These are phyloP conservation scores for Xiphorhynchus elegans DNA, from an alignment of 2,113 vertebrate species.

Conservation along the genomic window DNA sequence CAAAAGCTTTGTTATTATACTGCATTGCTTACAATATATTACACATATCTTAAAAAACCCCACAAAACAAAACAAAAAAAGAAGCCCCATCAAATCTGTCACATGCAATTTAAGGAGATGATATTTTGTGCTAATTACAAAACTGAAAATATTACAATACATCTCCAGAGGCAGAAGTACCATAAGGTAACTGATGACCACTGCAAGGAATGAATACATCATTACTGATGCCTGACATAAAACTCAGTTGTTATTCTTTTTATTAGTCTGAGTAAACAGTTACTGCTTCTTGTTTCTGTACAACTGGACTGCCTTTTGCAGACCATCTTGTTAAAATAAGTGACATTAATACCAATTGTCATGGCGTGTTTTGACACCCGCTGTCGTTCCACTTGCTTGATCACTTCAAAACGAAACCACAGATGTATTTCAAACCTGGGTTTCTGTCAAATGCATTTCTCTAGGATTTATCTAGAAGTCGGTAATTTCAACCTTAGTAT, in stretches of 20 bases:
- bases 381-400: not conserved
- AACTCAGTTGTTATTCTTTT: not conserved
- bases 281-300: not conserved
- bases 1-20: not conserved
- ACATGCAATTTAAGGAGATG: not conserved
- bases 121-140: not conserved
- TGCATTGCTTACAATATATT: not conserved
- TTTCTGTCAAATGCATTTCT: not conserved
- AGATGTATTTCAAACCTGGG: not conserved
- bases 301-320: not conserved
- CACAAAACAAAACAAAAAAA: not conserved
- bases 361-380: accelerated
- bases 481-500: not conserved
- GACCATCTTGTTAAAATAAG: not conserved
- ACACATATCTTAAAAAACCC: not conserved
- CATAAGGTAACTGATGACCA: not conserved
- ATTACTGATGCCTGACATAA: not conserved
- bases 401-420: not conserved
- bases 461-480: not conserved
- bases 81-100: not conserved
- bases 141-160: not conserved
- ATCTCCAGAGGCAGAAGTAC: not conserved
- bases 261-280: not conserved
- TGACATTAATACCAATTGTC: not conserved
- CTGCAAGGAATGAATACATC: not conserved